Conservation (phyloP, 2,113 vertebrate genomes). For the Probosciger aterrimus region DNA sequence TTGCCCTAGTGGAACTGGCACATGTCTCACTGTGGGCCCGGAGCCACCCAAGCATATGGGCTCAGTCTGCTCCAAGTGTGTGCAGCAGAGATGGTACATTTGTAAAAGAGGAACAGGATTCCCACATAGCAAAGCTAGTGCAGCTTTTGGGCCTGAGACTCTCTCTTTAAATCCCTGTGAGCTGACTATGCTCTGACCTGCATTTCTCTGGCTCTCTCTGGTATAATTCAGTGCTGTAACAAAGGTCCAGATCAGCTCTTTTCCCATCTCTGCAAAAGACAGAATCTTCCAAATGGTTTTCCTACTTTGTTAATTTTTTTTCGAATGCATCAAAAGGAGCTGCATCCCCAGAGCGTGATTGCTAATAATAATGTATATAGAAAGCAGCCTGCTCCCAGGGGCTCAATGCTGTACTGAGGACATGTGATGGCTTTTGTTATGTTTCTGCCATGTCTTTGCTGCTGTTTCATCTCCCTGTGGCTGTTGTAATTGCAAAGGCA, state of each 20-base stretch:
- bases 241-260: neutral
- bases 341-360: neutral
- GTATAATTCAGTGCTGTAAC: neutral
- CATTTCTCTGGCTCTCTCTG: neutral
- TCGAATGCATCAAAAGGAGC: too few relatives aligned
- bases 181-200: neutral
- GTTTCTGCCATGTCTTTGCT: neutral
- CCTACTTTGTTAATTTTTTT: neutral
- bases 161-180: neutral
- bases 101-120: neutral
- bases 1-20: constrained; percentile 12
- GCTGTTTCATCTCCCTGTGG: neutral
- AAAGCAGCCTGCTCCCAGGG: neutral
- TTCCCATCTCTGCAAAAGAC: neutral
- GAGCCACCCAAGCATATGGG: constrained; percentile 4
- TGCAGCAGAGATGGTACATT: neutral
- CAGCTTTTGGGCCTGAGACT: neutral
- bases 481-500: neutral
- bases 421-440: neutral
- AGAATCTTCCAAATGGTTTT: neutral
- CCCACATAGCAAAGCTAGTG: neutral
- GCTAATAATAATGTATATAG: neutral
- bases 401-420: neutral
- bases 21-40: neutral
- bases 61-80: neutral